A percentile compares a stretch with the other conserved stretches of the same genome.
Conservation (phyloP, 2,888 invertebrate species). For the Leptinotarsa haldemani region DNA sequence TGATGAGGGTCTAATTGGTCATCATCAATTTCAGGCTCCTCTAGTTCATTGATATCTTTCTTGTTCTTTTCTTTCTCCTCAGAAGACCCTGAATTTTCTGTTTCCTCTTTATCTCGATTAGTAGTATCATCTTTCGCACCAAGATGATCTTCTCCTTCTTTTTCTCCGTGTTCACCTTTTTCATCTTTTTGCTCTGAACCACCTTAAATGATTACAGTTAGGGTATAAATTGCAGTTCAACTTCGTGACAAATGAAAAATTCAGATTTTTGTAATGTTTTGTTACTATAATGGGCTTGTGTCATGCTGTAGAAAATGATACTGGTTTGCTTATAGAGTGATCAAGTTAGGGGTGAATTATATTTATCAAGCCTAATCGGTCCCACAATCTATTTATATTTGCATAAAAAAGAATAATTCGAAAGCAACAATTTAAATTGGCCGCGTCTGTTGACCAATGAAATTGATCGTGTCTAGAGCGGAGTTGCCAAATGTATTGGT, state of each 20-base stretch:
- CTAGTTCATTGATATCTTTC: conserved; percentile 83
- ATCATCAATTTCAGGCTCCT: conserved; percentile 83
- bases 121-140: conserved; percentile 78
- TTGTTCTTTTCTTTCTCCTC: conserved; percentile 67
- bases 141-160: conserved; percentile 76
- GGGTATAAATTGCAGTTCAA: too few relatives aligned
- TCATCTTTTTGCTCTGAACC: conserved; percentile 57
- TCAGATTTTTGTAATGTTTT: not conserved
- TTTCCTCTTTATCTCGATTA: conserved; percentile 63
- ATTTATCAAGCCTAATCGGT: too few relatives aligned
- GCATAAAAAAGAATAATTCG: too few relatives aligned
- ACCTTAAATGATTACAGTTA: conserved; percentile 20
- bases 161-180: conserved; percentile 71
- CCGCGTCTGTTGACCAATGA: too few relatives aligned
- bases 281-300: too few relatives aligned
- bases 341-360: too few relatives aligned
- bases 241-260: not conserved
- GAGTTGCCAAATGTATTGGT: too few relatives aligned
- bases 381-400: too few relatives aligned
- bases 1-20: conserved; percentile 87
- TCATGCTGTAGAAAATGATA: too few relatives aligned
- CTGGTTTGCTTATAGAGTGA: too few relatives aligned
- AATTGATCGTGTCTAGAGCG: too few relatives aligned
- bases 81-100: conserved; percentile 69
- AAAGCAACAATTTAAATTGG: too few relatives aligned